These are phyloP conservation scores for Hylaeus anthracinus DNA, from an alignment of 1,140 invertebrate genomes.

Conservation along the genomic window DNA sequence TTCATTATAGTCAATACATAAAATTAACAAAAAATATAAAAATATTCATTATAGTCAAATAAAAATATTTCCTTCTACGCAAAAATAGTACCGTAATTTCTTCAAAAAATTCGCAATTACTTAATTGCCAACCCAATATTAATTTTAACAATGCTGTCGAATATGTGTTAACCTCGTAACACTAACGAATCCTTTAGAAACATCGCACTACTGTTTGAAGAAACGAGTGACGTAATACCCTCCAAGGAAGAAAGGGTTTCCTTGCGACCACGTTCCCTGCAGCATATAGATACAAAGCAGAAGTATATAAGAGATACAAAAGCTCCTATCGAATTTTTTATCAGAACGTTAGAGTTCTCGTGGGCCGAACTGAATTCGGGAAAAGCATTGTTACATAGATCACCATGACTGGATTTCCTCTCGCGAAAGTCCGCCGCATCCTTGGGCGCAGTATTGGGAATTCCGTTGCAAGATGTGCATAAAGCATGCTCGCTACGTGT, in stretches of 20 bases:
- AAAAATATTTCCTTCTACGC: too few relatives aligned
- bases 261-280: not conserved
- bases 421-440: conserved; percentile 25
- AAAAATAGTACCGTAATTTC: too few relatives aligned
- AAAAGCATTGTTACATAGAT: conserved; percentile 45
- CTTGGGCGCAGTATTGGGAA: conserved; percentile 33
- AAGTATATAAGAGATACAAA: not conserved
- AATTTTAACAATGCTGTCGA: too few relatives aligned
- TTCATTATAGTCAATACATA: too few relatives aligned
- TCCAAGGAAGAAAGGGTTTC: not conserved
- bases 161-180: too few relatives aligned
- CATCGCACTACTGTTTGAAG: not conserved
- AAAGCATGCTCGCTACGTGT: conserved; percentile 65
- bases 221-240: not conserved
- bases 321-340: conserved; percentile 43
- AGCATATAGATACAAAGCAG: not conserved
- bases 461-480: conserved; percentile 61
- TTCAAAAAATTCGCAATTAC: too few relatives aligned
- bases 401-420: conserved; percentile 49
- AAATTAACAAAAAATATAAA: too few relatives aligned
- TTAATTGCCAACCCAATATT: too few relatives aligned
- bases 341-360: conserved; percentile 19
- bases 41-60: too few relatives aligned
- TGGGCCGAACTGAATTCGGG: conserved; percentile 27
- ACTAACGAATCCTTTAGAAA: not conserved